These are phyloP conservation scores for Mus pahari DNA, from an alignment of 2,113 vertebrate species.

Conservation along the genomic window DNA sequence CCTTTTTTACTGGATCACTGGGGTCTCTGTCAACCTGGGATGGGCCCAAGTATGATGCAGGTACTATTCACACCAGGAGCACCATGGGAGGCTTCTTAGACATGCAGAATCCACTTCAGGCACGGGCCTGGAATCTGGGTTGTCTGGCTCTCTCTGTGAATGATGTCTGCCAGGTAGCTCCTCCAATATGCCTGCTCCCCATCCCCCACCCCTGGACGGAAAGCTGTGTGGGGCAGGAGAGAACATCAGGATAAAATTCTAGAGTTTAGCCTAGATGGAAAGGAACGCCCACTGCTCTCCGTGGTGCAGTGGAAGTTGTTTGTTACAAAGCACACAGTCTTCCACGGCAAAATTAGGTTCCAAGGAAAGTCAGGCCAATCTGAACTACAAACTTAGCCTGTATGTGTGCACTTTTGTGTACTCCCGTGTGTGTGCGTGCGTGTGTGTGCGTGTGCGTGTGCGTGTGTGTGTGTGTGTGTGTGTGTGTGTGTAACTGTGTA, in stretches of 20 bases:
- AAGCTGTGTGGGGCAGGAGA: accelerated
- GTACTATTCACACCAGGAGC: too few species aligned
- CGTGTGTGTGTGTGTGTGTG: too few species aligned
- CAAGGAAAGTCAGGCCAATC: neutral
- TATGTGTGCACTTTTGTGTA: neutral
- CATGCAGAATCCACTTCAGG: neutral
- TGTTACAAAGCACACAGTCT: neutral
- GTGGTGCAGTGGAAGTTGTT: neutral
- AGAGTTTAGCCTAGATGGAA: neutral
- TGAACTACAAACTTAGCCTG: neutral
- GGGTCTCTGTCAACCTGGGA: neutral
- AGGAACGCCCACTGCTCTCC: neutral
- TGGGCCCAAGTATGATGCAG: too few species aligned
- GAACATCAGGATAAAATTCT: neutral
- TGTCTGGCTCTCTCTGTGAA: neutral
- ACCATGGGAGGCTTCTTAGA: neutral
- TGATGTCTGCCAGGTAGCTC: accelerated
- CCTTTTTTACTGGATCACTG: neutral
- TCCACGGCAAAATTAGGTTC: neutral
- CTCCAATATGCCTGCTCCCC: neutral
- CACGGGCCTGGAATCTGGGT: too few species aligned
- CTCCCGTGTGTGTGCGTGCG: accelerated
- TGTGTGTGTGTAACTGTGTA: neutral
- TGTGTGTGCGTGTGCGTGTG: too few species aligned
- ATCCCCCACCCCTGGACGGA: neutral